These are phyloP conservation scores for Plutella xylostella DNA, from an alignment of 2,888 invertebrate species.

Conservation along the genomic window DNA sequence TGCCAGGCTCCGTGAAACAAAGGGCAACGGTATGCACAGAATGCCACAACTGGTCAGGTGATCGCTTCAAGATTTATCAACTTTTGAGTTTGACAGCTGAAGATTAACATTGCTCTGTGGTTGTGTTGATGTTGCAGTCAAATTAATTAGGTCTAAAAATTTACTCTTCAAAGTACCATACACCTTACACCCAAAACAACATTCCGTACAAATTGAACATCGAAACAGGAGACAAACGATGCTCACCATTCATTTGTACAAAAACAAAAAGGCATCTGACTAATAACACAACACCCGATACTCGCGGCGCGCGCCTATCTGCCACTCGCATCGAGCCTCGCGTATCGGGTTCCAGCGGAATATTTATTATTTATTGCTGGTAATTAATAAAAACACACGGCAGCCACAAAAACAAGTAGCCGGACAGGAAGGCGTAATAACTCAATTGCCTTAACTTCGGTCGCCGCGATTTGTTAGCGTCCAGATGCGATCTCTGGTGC, in stretches of 20 bases:
- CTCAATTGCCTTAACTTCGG: conserved; percentile 60
- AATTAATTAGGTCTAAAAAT: no score
- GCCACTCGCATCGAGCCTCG: conserved; percentile 42
- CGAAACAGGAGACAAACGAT: no score
- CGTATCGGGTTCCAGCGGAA: conserved; percentile 65
- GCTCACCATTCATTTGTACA: background rate
- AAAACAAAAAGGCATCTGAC: conserved; percentile 54
- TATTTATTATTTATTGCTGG: conserved; percentile 65
- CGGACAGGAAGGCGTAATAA: conserved; percentile 68
- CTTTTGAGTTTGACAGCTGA: no score
- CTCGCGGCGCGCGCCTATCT: conserved; percentile 31
- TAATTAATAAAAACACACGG: conserved; percentile 69
- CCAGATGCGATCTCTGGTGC: conserved; percentile 54
- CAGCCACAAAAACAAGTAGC: conserved; percentile 67
- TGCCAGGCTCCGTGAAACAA: no score
- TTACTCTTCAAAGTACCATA: no score
- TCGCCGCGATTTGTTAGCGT: conserved; percentile 62
- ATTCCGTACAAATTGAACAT: no score
- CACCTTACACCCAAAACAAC: no score
- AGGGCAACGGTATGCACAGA: no score
- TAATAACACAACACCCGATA: conserved; percentile 49
- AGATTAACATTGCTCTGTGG: no score
- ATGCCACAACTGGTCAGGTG: no score
- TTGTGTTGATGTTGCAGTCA: no score
- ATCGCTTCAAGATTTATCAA: no score